These are phyloP conservation scores for Tetramorium bicarinatum DNA, from an alignment of 2,888 invertebrate genomes.

Conservation along the genomic window DNA sequence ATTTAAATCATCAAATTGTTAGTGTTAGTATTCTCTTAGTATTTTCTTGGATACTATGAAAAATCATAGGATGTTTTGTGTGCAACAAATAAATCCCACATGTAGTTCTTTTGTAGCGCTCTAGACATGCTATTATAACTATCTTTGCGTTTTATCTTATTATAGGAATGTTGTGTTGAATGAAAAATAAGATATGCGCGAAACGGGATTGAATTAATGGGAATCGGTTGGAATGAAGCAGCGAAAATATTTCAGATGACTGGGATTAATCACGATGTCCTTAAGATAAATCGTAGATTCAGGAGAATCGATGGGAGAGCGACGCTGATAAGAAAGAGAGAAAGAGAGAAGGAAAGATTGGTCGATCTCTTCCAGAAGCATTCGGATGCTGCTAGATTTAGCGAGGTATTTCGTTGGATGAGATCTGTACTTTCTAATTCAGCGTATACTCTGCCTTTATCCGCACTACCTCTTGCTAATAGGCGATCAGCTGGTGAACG, in stretches of 20 bases:
- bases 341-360: neutral
- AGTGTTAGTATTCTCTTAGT: neutral
- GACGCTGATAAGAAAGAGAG: constrained; percentile 20
- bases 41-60: neutral
- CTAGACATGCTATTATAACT: neutral
- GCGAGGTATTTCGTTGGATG: constrained; percentile 27
- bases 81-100: constrained; percentile 15
- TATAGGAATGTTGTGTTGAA: constrained; percentile 4
- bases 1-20: constrained; percentile 12
- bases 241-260: constrained; percentile 14
- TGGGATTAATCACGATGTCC: constrained; percentile 35
- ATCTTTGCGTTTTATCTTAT: neutral
- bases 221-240: constrained; percentile 12
- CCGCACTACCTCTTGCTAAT: constrained; percentile 59
- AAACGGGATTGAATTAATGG: constrained; percentile 3
- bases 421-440: constrained; percentile 62
- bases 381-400: constrained; percentile 22
- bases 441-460: constrained; percentile 30
- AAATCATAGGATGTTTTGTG: neutral
- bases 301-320: constrained; percentile 10
- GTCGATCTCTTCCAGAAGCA: neutral
- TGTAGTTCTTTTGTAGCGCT: neutral
- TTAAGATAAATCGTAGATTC: constrained; percentile 20
- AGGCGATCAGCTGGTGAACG: constrained; percentile 71
- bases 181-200: constrained; percentile 21